Percentiles rank a stretch among this genome's conserved stretches.
phyloP scores from a whole-genome alignment of 2,797 vertebrate species.

The Pseudomugil tenellus region DNA sequence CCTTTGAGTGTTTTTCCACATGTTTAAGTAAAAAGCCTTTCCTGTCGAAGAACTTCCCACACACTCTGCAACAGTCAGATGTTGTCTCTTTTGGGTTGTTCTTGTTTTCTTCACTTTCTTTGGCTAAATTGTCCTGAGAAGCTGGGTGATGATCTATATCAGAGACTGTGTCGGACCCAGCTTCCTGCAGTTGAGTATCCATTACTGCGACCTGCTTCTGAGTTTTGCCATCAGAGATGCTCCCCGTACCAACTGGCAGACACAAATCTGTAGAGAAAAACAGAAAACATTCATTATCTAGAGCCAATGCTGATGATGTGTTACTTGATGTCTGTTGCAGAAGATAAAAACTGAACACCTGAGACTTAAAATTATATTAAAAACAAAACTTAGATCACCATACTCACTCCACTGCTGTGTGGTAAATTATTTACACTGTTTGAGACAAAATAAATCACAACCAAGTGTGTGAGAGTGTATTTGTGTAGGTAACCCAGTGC shows the following conservation, averaged over 20 bases:
- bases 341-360: neutral
- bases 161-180: neutral
- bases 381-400: neutral
- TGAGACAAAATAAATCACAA: neutral
- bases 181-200: slow-evolving; percentile 15
- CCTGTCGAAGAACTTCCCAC: slow-evolving; percentile 51
- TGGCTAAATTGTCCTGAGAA: neutral
- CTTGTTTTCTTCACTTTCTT: slow-evolving; percentile 16
- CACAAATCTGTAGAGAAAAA: slow-evolving; percentile 43
- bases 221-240: slow-evolving; percentile 6
- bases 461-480: too few relatives aligned
- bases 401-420: neutral
- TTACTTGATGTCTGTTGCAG: neutral
- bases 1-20: slow-evolving; percentile 53
- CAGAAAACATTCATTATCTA: neutral
- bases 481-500: neutral
- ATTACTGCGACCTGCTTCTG: slow-evolving; percentile 3
- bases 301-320: neutral
- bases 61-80: slow-evolving; percentile 56
- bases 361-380: neutral
- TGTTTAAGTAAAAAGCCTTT: slow-evolving; percentile 66
- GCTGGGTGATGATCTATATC: neutral
- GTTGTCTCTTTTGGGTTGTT: neutral
- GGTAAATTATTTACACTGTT: neutral
- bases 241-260: slow-evolving; percentile 22